phyloP scores from a whole-genome alignment of 2,888 invertebrate genomes.

The Callinectes sapidus region DNA sequence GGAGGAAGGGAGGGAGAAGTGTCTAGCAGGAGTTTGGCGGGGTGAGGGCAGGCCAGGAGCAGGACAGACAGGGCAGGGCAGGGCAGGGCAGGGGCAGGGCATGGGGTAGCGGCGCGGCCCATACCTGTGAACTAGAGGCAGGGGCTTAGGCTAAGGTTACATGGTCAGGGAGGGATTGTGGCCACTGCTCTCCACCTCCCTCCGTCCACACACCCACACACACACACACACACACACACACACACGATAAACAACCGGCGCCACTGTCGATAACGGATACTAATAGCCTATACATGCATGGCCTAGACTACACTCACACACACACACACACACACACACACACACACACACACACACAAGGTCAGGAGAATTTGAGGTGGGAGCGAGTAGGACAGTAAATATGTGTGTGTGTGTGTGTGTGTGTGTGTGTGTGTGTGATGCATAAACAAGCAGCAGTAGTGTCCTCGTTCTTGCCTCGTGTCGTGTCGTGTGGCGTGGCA shows the following conservation, averaged over 20 bases:
- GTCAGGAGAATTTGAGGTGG: neutral
- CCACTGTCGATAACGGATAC: no score
- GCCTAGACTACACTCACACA: constrained; percentile 23
- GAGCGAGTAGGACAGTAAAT: neutral
- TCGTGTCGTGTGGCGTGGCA: neutral
- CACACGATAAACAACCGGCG: neutral
- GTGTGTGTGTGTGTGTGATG: neutral
- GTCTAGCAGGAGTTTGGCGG: neutral
- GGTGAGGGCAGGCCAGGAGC: neutral
- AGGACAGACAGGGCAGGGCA: neutral
- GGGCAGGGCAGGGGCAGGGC: neutral
- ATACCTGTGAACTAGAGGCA: neutral
- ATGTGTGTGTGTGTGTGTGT: neutral
- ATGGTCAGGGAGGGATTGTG: constrained; percentile 27
- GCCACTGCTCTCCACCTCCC: neutral
- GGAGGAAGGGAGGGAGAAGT: neutral
- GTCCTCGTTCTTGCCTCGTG: neutral
- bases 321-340: constrained; percentile 44
- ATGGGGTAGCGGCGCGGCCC: neutral
- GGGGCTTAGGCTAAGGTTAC: neutral
- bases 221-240: constrained; percentile 37
- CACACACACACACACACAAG: constrained; percentile 39
- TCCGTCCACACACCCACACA: constrained; percentile 10
- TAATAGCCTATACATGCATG: neutral
- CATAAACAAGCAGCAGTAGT: neutral